Base-by-base conservation (phyloP, 1,140 invertebrate genomes). In the Macrotrachela quadricornifera region DNA sequence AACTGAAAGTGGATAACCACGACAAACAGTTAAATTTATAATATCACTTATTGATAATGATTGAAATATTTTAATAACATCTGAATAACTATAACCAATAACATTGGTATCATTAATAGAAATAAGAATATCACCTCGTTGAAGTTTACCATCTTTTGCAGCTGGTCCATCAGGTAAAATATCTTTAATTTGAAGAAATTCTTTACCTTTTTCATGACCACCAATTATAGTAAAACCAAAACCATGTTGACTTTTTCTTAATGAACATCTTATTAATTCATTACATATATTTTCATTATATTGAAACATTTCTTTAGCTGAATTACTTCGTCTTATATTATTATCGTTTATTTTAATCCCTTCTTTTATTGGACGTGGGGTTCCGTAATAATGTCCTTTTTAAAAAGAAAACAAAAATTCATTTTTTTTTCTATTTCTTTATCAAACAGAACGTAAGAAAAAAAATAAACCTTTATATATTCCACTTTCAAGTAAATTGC, bases 211-310 rank as follows among this genome's bases (percentile, higher is more conserved):
- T 14, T 65, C 61, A 55, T 83, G 82, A 18, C 85, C 85, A 6
- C 94, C 90, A 45, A 90, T 80, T 54, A 95, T 81, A 1, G 91
- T 97, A 66, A 99, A 96, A 10, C 92, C 92, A 41, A 99, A 74
- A 10, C 92, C 92, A 61, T 87, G 72, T 0, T 80, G 77, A 54
- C 85, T 86, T 70, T 94, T 94, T 0, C 86, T 71, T 50, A 94
- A 68, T 0, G 79, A 80, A 1, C 83, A 84, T 50, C 67, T 61
- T 58, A 88, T 78, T 42, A 79, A 74, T 62, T 86, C 80, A n/a
- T n/a, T n/a, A n/a, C n/a, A n/a, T n/a, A n/a, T n/a, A n/a, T n/a
- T n/a, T n/a, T 1, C 87, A 87, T 58, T 79, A 77, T 42, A 92
- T 30, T 30, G 21, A 30, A 30, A 30, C 21, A 30, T 30, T 30